phyloP scores from a whole-genome alignment of 2,113 vertebrate genomes.

The Piliocolobus tephrosceles region DNA sequence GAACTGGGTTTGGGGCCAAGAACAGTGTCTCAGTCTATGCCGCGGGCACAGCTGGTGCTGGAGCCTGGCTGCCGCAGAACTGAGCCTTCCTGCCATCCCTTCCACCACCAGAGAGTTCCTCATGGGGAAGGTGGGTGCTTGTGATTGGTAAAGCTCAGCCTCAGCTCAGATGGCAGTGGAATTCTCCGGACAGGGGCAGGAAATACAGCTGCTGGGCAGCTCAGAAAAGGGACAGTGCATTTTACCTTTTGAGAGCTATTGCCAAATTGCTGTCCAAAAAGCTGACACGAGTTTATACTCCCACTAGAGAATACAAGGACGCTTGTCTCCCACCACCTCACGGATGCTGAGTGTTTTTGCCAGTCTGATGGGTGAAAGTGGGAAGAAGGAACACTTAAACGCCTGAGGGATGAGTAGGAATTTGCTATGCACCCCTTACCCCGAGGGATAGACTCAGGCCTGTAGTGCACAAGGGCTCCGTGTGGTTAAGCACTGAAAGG shows the following conservation, averaged over 20 bases:
- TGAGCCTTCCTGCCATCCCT: not conserved
- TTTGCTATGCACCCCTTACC: not conserved
- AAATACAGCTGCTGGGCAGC: not conserved
- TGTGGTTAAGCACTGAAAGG: not conserved
- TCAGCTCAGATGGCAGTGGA: not conserved
- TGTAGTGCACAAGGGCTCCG: not conserved
- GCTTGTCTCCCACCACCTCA: not conserved
- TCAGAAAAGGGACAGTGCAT: not conserved
- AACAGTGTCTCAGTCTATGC: not conserved
- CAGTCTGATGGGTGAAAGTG: not conserved
- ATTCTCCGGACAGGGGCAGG: not conserved
- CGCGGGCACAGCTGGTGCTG: not conserved
- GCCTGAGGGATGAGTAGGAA: not conserved
- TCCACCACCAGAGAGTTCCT: not conserved
- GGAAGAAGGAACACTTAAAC: not conserved
- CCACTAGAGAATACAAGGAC: not conserved
- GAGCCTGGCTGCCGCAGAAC: not conserved
- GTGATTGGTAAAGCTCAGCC: not conserved
- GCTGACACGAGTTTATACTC: not conserved
- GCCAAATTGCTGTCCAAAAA: not conserved
- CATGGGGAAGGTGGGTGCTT: not conserved
- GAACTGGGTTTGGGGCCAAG: not conserved
- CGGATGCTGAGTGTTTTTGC: not conserved
- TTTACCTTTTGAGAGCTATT: conserved; percentile 28
- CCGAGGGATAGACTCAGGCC: not conserved